Evolutionary conservation across 1,140 invertebrate species (phyloP), one percentile per base, ranked within the genome.

Genomic region (Probaryconus sp.): DNA sequence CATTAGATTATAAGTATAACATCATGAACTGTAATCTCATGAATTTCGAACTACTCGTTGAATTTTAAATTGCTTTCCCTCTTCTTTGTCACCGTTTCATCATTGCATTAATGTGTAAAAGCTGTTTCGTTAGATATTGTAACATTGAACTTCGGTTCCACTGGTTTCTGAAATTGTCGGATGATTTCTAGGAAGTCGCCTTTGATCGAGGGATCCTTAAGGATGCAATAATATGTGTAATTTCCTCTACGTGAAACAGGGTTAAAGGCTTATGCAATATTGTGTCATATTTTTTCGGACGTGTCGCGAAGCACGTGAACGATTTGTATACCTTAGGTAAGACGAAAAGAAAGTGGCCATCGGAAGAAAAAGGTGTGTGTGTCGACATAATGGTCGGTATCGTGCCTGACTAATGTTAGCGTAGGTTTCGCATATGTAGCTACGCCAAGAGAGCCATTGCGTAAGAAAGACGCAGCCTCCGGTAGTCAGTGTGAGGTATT

Each of bases 271-370:
- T 56, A 56, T 68, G 64, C 64, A 74, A 74, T 5, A 6, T 55
- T 45, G 50, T 38, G 40, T 65, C 47, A 58, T 42, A 56, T 70
- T 51, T 58, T 51, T 37, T 60, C 28, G 33, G 45, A 78, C 78
- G 78, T 81, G 81, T 76, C 78, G 63, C 56, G 53, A 76, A 78
- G 55, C 79, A 80, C 79, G 78, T 80, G 78, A 63, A 48, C 53
- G 69, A 73, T 81, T 72, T 63, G 71, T 64, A 68, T 48, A 65
- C 65, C 71, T 81, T 81, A 79, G 74, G 76, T 77, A 81, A 82
- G 78, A 43, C 53, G 65, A 80, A 78, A 83, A 82, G 81, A 83
- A 83, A 83, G 81, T 79, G 80, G 16, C 67, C 70, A 77, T 82
- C 78, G 74, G 67, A 75, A 81, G 74, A 74, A 79, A 74, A 60